phyloP scores from a whole-genome alignment of 2,113 vertebrate genomes.

The Clarias macrocephalus region DNA sequence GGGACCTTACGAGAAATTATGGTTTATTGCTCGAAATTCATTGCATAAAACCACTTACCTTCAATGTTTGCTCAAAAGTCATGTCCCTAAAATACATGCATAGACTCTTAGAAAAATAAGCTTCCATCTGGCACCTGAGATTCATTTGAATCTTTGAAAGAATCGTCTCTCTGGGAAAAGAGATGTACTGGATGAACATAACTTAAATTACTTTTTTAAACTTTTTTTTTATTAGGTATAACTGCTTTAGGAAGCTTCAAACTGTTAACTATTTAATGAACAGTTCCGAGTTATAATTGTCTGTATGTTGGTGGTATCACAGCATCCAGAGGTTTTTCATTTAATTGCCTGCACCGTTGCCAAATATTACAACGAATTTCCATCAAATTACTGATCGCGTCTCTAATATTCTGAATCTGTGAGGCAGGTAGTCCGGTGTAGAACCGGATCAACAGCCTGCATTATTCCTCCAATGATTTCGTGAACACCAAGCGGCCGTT shows the following conservation, averaged over 20 bases:
- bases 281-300: neutral
- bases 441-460: neutral
- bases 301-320: neutral
- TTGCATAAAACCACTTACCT: neutral
- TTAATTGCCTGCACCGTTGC: neutral
- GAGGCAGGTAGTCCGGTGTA: neutral
- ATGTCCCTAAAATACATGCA: neutral
- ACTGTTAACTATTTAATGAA: neutral
- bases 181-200: neutral
- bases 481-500: slow-evolving; percentile 4
- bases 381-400: neutral
- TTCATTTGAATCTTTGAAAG: too few species aligned
- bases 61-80: neutral
- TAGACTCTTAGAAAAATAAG: neutral
- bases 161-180: neutral
- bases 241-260: neutral
- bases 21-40: neutral
- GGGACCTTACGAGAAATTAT: neutral
- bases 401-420: neutral
- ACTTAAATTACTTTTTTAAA: neutral
- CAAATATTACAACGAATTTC: neutral
- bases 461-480: slow-evolving; percentile 22
- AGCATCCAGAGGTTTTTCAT: neutral
- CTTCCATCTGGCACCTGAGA: neutral
- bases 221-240: neutral